A percentile compares a stretch with the other conserved stretches of the same genome.
These are phyloP conservation scores for Sebastes schlegelii DNA, from an alignment of 2,113 vertebrate genomes.

Conservation along the genomic window DNA sequence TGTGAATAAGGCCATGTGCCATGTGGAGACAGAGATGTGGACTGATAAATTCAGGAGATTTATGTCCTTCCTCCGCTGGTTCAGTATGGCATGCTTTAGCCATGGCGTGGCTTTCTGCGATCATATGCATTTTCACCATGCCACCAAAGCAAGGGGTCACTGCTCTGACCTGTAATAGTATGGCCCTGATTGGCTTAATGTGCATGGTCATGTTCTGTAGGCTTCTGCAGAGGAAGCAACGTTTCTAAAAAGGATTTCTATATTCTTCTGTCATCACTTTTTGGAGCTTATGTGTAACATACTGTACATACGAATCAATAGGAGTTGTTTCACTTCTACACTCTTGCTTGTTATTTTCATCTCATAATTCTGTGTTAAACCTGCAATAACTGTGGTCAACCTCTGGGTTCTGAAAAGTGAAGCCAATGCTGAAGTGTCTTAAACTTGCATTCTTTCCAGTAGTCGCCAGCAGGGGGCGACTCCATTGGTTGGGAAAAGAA, in stretches of 20 bases:
- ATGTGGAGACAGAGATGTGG: conserved; percentile 21
- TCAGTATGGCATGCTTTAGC: background rate
- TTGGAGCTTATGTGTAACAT: background rate
- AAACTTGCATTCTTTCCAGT: no score
- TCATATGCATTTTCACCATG: background rate
- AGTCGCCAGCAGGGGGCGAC: no score
- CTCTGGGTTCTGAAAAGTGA: no score
- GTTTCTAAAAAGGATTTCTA: background rate
- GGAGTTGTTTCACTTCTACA: background rate
- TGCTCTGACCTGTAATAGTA: conserved; percentile 5
- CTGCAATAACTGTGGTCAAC: background rate
- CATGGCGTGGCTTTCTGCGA: background rate
- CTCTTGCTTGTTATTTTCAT: background rate
- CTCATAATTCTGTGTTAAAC: background rate
- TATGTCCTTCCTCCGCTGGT: conserved; percentile 15
- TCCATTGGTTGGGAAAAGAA: no score
- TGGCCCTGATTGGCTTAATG: background rate
- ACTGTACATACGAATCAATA: background rate
- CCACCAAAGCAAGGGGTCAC: background rate
- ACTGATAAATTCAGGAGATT: conserved; percentile 40
- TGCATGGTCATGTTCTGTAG: background rate
- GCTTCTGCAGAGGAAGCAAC: background rate
- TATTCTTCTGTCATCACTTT: background rate
- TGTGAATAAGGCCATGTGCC: conserved; percentile 25
- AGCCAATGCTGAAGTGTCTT: no score